Base-by-base conservation (phyloP, 2,797 vertebrate genomes). In the Liparis tanakae region DNA sequence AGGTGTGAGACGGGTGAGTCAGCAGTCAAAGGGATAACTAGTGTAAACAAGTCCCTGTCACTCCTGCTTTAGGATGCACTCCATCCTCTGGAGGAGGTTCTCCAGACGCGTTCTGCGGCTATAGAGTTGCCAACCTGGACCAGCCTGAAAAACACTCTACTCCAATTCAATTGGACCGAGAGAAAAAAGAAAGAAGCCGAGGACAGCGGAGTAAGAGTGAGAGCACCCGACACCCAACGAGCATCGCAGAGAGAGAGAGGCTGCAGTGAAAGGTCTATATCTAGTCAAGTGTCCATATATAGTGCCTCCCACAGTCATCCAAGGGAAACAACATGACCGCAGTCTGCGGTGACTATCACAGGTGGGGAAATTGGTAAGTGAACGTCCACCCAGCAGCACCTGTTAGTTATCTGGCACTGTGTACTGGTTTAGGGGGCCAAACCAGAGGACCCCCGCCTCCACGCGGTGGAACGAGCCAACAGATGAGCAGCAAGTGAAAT, bases 11-110 rank as follows among this genome's bases (percentile, higher is more conserved):
- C 56, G 54, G 50, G 83, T 85, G 85, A 90, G 86, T 85, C 80
- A 73, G 70, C 74, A 78, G 74, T 85, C 74, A n/a, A 53, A 17
- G 34, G 62, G 75, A 84, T 86, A 88, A 87, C 85, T 82, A 78
- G 73, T 78, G 76, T 90, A 90, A 92, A 90, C 83, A 88, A 85
- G 82, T 87, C 87, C 86, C 83, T 86, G 85, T 88, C 87, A 81
- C 73, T 82, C 79, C 71, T 86, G 65, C 76, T 89, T 89, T 80
- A 70, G 59, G 78, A 78, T 74, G 76, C 76, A 76, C 80, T 89
- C 85, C 37, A 77, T 84, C 81, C 74, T 53, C 81, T 88, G 70
- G 78, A 67, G 77, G 61, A 69, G 81, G 83, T 78, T 74, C 71
- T 88, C 76, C 73, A 71, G 25, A 81, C 83, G 55, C 63, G 46